These are phyloP conservation scores for Aspidoscelis tigris DNA, from an alignment of 2,113 vertebrate species.

Conservation along the genomic window DNA sequence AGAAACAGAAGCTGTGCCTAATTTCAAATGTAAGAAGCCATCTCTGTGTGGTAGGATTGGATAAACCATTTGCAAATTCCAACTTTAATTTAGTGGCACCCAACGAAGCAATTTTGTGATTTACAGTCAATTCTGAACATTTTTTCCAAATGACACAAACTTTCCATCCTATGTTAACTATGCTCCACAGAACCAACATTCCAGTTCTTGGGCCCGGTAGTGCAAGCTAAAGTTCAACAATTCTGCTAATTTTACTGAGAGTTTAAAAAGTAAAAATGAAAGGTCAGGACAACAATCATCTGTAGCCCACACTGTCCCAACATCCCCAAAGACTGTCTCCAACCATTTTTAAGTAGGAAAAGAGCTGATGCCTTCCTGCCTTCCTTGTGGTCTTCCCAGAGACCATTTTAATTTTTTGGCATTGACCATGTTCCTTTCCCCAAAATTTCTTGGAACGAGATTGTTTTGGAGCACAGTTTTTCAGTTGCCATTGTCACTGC, in stretches of 20 bases:
- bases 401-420: slow-evolving; percentile 1
- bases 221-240: neutral
- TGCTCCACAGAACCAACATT: neutral
- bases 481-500: neutral
- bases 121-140: slow-evolving; percentile 14
- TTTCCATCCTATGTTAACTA: slow-evolving; percentile 14
- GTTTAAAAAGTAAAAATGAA: neutral
- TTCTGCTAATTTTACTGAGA: neutral
- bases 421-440: neutral
- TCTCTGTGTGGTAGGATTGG: neutral
- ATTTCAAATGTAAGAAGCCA: neutral
- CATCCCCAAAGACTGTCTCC: neutral
- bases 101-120: slow-evolving; percentile 32
- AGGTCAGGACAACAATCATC: neutral
- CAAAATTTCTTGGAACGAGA: neutral
- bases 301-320: neutral
- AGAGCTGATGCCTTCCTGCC: neutral
- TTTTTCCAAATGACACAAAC: slow-evolving; percentile 35
- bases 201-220: slow-evolving; percentile 4
- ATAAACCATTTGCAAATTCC: slow-evolving; percentile 26
- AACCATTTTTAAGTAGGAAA: neutral
- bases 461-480: neutral
- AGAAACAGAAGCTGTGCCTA: neutral
- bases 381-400: neutral
- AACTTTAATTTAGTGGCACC: slow-evolving; percentile 26